Evolutionary conservation across 2,888 invertebrate species (phyloP), one percentile per base, ranked within the genome.

Genomic region (Lithophane ornitopus): DNA sequence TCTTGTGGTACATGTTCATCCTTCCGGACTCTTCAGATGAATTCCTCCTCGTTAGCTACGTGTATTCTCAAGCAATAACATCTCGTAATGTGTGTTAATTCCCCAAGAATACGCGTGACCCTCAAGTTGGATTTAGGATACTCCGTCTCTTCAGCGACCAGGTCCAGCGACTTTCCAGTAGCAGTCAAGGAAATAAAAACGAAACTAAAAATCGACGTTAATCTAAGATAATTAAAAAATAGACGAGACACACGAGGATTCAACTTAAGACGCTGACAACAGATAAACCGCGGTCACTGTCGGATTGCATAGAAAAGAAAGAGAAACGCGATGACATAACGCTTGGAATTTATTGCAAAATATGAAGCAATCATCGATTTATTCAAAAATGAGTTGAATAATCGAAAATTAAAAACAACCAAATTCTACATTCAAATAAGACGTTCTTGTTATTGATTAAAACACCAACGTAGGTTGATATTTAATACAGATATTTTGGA

Each of bases 51-150:
- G 98, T 98, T 98, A 98, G 98, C 98, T 98, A 99, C 99, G 99
- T 99, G 99, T 99, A 99, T 99, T 99, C 99, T 99, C 99, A 99
- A 99, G 99, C 99, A 99, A 99, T 99, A 99, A 99, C 99, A 99
- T 97, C 98, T 98, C 97, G 95, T 96, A 97, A 97, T 97, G 97
- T 98, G 98, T 98, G 99, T 98, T 99, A 99, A 98, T 98, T 98
- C 98, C 99, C 98, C 98, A 99, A 99, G 99, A 98, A 99, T 99
- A 99, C 99, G 98, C 99, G 99, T 98, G 98, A 98, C 98, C 98
- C 98, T 97, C 98, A 97, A 98, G 98, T 97, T 90, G 82, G 73
- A 73, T 87, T 89, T 74, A 82, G 65, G 46, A 19, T 6, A 82
- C 81, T 90, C 90, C 85, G 56, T 72, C 70, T 89, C 83, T 90